Percentiles rank a stretch among this genome's conserved stretches.
Evolutionary conservation across 2,113 vertebrate species (phyloP).

Genomic region (Zapus hudsonius): DNA sequence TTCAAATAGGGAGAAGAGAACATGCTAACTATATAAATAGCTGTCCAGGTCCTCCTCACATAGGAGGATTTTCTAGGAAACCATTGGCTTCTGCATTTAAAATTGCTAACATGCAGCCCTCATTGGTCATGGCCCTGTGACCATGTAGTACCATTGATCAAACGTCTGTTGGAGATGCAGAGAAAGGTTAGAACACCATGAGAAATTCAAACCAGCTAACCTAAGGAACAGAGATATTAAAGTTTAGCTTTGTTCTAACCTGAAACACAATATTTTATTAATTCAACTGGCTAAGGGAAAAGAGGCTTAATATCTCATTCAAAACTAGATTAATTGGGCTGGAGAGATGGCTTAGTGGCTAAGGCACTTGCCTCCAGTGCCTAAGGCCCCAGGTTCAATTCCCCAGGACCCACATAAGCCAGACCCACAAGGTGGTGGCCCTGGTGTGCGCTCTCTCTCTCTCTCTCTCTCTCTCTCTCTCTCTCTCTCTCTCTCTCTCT

Average conservation of each 20-base stretch:
- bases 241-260: constrained; percentile 60
- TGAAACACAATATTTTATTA: constrained; percentile 63
- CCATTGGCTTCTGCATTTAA: background rate
- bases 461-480: too few relatives aligned
- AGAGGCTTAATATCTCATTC: background rate
- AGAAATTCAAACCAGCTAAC: constrained; percentile 51
- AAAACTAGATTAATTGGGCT: background rate
- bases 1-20: background rate
- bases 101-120: background rate
- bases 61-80: background rate
- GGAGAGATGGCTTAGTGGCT: too few relatives aligned
- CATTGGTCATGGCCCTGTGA: background rate
- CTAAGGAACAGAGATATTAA: constrained; percentile 65
- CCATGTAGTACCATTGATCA: background rate
- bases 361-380: too few relatives aligned
- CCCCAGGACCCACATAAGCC: too few relatives aligned
- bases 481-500: too few relatives aligned
- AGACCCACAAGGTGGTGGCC: too few relatives aligned
- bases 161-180: background rate
- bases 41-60: background rate
- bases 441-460: too few relatives aligned
- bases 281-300: background rate
- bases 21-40: background rate
- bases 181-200: background rate
- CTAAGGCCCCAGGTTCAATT: too few relatives aligned